Evolutionary conservation across 2,888 invertebrate genomes (phyloP), one percentile per base, ranked within the genome.

Genomic region (Vannuccia rotundouncinata): DNA sequence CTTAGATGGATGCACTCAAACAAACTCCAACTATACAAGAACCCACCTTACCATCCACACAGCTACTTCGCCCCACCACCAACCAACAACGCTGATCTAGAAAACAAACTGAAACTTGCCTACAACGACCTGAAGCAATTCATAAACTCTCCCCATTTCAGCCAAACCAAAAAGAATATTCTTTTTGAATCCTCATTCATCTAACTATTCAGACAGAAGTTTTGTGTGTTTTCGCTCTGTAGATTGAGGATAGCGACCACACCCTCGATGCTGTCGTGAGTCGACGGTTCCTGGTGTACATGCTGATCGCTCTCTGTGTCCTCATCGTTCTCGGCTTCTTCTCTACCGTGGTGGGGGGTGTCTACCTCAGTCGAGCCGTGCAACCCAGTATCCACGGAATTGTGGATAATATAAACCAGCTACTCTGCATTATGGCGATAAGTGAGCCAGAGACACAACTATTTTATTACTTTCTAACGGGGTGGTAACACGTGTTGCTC

Each of bases 401-500:
- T n/a, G 31, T 29, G 27, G 75, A 74, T 25, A 74, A 74, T 25
- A 74, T 74, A 2, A 29, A 74, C 27, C 75, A 74, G 31, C 27
- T 74, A n/a, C 75, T 74, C n/a, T 74, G 75, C 29, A 74, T 74
- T 1, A 74, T 74, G 10, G 75, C 75, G n/a, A 74, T 74, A n/a
- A 74, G 75, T 74, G 2, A 74, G 75, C n/a, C n/a, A n/a, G n/a
- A n/a, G n/a, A n/a, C n/a, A n/a, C n/a, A n/a, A n/a, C n/a, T n/a
- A n/a, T n/a, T n/a, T n/a, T n/a, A n/a, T n/a, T n/a, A n/a, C n/a
- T n/a, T n/a, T n/a, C n/a, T n/a, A n/a, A n/a, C n/a, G n/a, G n/a
- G n/a, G n/a, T n/a, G n/a, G n/a, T n/a, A n/a, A n/a, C n/a, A n/a
- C n/a, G n/a, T n/a, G n/a, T n/a, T n/a, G n/a, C n/a, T n/a, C n/a